Percentiles rank a stretch among this genome's conserved stretches.
These are phyloP conservation scores for Calosoma granatense DNA, from an alignment of 1,140 invertebrate species.

Conservation along the genomic window DNA sequence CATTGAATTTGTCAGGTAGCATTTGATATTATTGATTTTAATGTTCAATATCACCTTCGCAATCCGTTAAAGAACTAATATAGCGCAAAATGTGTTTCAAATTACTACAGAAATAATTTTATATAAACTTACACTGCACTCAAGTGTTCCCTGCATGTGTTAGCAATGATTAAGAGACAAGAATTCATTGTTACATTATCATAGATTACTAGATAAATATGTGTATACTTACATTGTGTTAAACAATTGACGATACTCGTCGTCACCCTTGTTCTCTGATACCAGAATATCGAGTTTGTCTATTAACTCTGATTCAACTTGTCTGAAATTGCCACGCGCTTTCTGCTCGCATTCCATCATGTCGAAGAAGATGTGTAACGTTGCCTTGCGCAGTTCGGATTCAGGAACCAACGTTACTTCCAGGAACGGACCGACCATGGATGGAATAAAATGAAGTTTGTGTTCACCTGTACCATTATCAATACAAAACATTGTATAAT, in stretches of 20 bases:
- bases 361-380: conserved; percentile 90
- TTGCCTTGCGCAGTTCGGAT: conserved; percentile 76
- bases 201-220: conserved; percentile 22
- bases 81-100: too few relatives aligned
- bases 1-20: too few relatives aligned
- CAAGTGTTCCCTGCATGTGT: conserved; percentile 75
- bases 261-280: conserved; percentile 87
- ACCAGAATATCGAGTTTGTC: conserved; percentile 88
- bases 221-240: conserved; percentile 86
- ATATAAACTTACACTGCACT: conserved; percentile 71
- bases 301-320: conserved; percentile 85
- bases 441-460: conserved; percentile 84
- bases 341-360: conserved; percentile 93
- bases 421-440: conserved; percentile 87
- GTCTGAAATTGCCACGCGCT: conserved; percentile 70
- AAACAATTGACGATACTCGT: conserved; percentile 83
- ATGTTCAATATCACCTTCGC: too few relatives aligned
- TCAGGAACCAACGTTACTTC: conserved; percentile 88
- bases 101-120: background rate
- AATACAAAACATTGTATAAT: too few relatives aligned
- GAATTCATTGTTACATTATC: conserved; percentile 19
- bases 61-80: too few relatives aligned
- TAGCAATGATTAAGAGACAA: conserved; percentile 23
- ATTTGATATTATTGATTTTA: too few relatives aligned
- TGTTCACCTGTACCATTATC: conserved; percentile 42